phyloP scores from a whole-genome alignment of 1,140 invertebrate genomes.

The Frieseomelitta varia region DNA sequence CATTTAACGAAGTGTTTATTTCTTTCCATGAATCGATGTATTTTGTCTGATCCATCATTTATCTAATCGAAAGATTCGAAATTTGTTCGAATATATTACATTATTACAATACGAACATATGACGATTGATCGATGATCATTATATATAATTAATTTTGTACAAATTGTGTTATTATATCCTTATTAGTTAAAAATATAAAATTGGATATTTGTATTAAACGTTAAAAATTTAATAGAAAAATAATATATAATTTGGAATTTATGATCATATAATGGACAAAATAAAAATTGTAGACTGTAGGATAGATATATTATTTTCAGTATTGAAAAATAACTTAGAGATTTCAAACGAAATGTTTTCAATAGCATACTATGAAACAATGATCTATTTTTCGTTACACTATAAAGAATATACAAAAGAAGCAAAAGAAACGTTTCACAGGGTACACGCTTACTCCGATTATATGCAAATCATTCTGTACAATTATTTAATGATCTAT shows the following conservation, averaged over 20 bases:
- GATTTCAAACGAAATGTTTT: not conserved
- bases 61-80: not conserved
- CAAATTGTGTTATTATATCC: not conserved
- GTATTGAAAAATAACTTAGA: not conserved
- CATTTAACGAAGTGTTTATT: not conserved
- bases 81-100: not conserved
- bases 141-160: not conserved
- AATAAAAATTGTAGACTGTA: too few relatives aligned
- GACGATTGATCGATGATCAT: not conserved
- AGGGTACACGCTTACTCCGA: not conserved
- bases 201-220: too few relatives aligned
- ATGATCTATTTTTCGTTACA: not conserved
- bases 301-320: not conserved
- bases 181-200: not conserved
- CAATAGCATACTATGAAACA: not conserved
- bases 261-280: too few relatives aligned
- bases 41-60: not conserved
- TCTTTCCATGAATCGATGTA: too few relatives aligned
- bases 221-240: too few relatives aligned
- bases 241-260: too few relatives aligned
- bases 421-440: not conserved
- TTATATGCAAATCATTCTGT: constrained; percentile 6
- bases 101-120: not conserved
- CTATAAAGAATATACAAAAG: not conserved
- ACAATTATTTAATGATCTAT: constrained; percentile 4